These are phyloP conservation scores for Cnemophilus loriae DNA, from an alignment of 2,113 vertebrate genomes.

Conservation along the genomic window DNA sequence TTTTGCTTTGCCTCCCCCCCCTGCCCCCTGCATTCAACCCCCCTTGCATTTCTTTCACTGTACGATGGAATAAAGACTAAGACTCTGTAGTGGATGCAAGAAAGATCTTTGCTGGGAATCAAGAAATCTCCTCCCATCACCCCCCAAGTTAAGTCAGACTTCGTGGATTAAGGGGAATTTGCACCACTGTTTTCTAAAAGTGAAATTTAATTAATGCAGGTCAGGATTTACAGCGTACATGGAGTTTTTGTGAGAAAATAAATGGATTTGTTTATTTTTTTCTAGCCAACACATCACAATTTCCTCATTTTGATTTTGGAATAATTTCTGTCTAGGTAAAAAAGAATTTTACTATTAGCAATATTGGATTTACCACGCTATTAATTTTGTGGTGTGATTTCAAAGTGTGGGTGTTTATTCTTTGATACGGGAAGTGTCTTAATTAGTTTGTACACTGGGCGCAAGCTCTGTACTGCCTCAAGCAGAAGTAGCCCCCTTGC, in stretches of 20 bases:
- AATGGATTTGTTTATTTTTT: background rate
- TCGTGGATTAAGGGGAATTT: background rate
- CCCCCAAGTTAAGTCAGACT: background rate
- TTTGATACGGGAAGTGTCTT: background rate
- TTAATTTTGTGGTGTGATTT: background rate
- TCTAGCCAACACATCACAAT: background rate
- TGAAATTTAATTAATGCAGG: background rate
- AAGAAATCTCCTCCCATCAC: background rate
- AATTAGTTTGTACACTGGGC: background rate
- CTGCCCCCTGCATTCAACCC: background rate
- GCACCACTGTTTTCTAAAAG: background rate
- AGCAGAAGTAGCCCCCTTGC: background rate
- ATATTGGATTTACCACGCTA: background rate
- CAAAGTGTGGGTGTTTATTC: background rate
- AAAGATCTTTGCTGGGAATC: conserved; percentile 8
- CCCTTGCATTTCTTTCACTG: conserved; percentile 36
- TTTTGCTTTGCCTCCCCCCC: background rate
- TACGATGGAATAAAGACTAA: conserved; percentile 45
- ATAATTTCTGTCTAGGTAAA: background rate
- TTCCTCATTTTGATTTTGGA: background rate
- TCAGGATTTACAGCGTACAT: background rate
- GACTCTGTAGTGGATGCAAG: background rate
- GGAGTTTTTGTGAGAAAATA: background rate
- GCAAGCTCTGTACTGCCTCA: background rate
- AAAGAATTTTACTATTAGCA: background rate